phyloP scores from a whole-genome alignment of 2,888 invertebrate species.

The Heliconius sara region DNA sequence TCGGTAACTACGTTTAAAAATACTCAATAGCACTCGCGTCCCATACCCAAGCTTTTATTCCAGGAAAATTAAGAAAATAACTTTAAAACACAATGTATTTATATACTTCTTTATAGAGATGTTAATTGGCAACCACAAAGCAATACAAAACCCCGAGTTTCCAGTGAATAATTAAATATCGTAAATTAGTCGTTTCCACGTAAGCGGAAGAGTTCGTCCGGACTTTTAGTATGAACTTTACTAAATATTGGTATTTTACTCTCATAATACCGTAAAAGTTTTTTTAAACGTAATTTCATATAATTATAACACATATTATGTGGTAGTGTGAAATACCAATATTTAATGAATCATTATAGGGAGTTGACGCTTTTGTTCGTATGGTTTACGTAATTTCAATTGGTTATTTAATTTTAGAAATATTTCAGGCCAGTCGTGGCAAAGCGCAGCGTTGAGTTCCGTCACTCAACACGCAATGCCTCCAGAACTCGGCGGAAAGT shows the following conservation, averaged over 20 bases:
- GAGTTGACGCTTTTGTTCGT: neutral
- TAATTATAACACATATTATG: neutral
- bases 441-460: no score
- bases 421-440: no score
- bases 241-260: constrained; percentile 31
- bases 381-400: neutral
- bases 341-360: neutral
- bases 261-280: constrained; percentile 15
- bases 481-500: no score
- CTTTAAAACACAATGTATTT: neutral
- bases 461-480: no score
- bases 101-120: constrained; percentile 5
- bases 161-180: constrained; percentile 2
- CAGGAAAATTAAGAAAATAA: neutral
- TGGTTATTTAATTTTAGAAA: neutral
- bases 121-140: constrained; percentile 23
- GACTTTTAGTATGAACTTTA: constrained; percentile 30
- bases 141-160: constrained; percentile 10
- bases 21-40: neutral
- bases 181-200: constrained; percentile 22
- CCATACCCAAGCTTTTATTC: neutral
- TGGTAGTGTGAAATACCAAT: neutral
- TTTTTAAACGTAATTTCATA: constrained; percentile 11
- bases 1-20: no score
- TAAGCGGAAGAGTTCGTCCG: constrained; percentile 12